Conservation (phyloP, 1,140 invertebrate species). For the Psilanteris sp. region DNA sequence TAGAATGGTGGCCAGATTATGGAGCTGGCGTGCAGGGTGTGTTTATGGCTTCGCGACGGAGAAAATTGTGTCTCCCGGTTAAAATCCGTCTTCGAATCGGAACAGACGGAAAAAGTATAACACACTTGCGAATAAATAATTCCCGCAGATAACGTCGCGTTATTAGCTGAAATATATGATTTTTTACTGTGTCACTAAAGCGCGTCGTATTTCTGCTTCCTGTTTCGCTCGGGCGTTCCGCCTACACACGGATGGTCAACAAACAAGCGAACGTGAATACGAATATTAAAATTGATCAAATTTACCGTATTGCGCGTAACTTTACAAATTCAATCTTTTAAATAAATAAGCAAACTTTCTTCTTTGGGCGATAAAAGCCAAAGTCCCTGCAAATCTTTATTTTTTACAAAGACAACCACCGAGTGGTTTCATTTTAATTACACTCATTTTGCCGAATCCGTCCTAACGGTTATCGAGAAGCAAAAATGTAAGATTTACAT, state of each 20-base stretch:
- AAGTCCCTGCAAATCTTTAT: too few species aligned
- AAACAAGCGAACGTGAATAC: background rate
- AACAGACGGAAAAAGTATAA: slow-evolving; percentile 41
- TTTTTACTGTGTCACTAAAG: slow-evolving; percentile 10
- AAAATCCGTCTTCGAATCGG: slow-evolving; percentile 57
- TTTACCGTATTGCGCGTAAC: background rate
- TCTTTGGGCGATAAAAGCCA: too few species aligned
- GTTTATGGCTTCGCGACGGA: slow-evolving; percentile 76
- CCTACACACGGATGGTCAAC: background rate
- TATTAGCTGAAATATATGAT: slow-evolving; percentile 28
- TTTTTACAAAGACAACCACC: too few species aligned
- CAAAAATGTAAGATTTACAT: too few species aligned
- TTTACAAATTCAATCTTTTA: too few species aligned
- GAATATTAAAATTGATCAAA: background rate
- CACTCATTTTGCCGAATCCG: too few species aligned
- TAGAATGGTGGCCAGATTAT: slow-evolving; percentile 72
- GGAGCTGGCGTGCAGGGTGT: slow-evolving; percentile 60
- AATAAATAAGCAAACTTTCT: too few species aligned
- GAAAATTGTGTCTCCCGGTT: slow-evolving; percentile 71
- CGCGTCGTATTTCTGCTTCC: slow-evolving; percentile 3
- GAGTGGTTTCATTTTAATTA: too few species aligned
- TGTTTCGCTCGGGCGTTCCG: background rate
- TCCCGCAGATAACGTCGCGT: slow-evolving; percentile 13
- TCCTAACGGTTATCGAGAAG: too few species aligned
- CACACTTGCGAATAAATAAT: slow-evolving; percentile 45